These are phyloP conservation scores for Simalia tracyae DNA, from an alignment of 2,797 vertebrate species.

Conservation along the genomic window DNA sequence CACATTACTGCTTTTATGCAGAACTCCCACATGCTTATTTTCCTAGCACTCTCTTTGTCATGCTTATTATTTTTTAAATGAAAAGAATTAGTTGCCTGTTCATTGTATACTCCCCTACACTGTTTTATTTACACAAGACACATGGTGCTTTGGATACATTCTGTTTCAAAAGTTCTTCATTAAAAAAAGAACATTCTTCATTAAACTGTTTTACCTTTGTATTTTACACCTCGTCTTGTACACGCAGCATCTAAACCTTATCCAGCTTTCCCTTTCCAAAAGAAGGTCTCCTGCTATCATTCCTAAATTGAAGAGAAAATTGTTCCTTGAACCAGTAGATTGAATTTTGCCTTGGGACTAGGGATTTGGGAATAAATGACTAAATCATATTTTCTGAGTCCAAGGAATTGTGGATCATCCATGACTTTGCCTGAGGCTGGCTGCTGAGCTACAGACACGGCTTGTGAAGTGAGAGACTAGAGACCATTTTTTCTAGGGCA, in stretches of 20 bases:
- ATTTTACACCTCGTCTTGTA: neutral
- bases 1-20: conserved; percentile 12
- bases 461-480: too few relatives aligned
- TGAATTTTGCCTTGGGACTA: neutral
- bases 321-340: neutral
- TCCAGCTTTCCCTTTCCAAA: neutral
- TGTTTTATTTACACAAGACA: neutral
- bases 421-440: too few relatives aligned
- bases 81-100: conserved; percentile 12
- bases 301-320: neutral
- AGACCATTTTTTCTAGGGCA: too few relatives aligned
- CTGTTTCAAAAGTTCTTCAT: neutral
- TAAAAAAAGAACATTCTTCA: neutral
- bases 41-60: conserved; percentile 11
- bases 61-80: conserved; percentile 8
- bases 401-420: neutral
- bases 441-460: too few relatives aligned
- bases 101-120: neutral
- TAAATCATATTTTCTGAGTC: neutral
- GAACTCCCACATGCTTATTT: conserved; percentile 35
- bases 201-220: neutral
- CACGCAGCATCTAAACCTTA: neutral
- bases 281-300: neutral
- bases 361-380: neutral
- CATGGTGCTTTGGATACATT: neutral